phyloP scores from a whole-genome alignment of 2,888 invertebrate species.

The Hedya salicella region DNA sequence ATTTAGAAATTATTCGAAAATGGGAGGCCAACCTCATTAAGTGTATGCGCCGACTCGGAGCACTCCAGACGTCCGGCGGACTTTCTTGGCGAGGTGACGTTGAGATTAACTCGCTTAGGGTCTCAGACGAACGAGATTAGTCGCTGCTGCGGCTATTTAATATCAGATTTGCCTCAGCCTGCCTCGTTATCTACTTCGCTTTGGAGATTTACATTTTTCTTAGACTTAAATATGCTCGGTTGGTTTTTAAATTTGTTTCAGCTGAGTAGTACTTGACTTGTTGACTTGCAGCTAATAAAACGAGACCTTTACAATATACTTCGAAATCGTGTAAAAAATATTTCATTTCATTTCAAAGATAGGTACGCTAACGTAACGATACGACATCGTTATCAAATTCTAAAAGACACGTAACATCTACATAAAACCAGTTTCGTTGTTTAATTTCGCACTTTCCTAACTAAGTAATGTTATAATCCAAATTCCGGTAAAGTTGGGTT shows the following conservation, averaged over 20 bases:
- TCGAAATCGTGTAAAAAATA: no score
- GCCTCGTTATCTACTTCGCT: slow-evolving; percentile 62
- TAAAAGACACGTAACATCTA: not conserved
- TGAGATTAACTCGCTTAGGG: slow-evolving; percentile 73
- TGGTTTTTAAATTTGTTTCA: slow-evolving; percentile 5
- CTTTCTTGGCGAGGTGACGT: slow-evolving; percentile 41
- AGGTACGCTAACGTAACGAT: no score
- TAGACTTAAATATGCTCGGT: slow-evolving; percentile 20
- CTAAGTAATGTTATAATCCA: slow-evolving; percentile 57
- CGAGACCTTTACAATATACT: no score
- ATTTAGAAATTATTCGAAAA: slow-evolving; percentile 17
- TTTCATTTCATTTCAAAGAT: no score
- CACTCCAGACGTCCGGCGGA: slow-evolving; percentile 32
- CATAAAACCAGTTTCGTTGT: slow-evolving; percentile 41
- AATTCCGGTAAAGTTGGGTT: slow-evolving; percentile 57
- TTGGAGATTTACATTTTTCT: slow-evolving; percentile 44
- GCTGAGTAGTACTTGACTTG: slow-evolving; percentile 17
- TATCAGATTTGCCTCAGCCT: slow-evolving; percentile 78
- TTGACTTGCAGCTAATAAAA: no score
- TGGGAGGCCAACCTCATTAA: slow-evolving; percentile 20
- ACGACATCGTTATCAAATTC: slow-evolving; percentile 2
- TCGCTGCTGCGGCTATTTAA: slow-evolving; percentile 76
- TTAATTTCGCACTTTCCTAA: slow-evolving; percentile 50
- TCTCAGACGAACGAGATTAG: slow-evolving; percentile 80
- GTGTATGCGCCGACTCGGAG: slow-evolving; percentile 22